Conservation (phyloP, 2,113 vertebrate species). For the Pongo abelii region DNA sequence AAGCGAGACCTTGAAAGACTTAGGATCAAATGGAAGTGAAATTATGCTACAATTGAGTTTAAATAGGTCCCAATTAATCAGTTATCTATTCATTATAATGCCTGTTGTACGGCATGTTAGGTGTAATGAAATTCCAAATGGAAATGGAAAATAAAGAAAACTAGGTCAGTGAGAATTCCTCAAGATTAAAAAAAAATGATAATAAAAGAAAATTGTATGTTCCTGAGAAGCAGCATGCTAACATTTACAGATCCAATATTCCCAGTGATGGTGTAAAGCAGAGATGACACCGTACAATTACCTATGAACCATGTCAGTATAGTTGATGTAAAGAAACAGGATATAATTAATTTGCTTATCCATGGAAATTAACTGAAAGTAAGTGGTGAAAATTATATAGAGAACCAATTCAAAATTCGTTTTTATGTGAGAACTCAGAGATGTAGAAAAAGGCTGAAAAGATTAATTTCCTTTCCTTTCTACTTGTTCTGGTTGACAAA, state of each 20-base stretch:
- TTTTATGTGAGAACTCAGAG: conserved; percentile 40
- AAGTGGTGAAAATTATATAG: conserved; percentile 19
- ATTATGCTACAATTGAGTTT: neutral
- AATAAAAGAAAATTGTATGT: conserved; percentile 11
- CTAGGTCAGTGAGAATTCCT: conserved; percentile 2
- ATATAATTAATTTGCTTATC: conserved; percentile 49
- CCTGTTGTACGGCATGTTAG: neutral
- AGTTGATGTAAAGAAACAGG: neutral
- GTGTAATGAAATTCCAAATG: neutral
- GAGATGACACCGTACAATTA: conserved; percentile 18
- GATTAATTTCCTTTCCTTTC: conserved; percentile 27
- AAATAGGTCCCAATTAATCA: neutral
- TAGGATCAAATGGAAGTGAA: neutral
- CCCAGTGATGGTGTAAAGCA: neutral
- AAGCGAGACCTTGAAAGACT: neutral
- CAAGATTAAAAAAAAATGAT: neutral
- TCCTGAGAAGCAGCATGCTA: neutral
- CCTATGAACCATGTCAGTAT: neutral
- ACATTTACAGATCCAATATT: neutral
- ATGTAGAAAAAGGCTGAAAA: neutral
- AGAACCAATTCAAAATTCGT: conserved; percentile 43
- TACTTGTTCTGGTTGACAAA: conserved; percentile 3
- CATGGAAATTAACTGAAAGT: conserved; percentile 41
- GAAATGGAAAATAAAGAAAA: neutral
- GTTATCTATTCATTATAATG: neutral